These are phyloP conservation scores for Melanargia galathea DNA, from an alignment of 2,888 invertebrate genomes.

Conservation along the genomic window DNA sequence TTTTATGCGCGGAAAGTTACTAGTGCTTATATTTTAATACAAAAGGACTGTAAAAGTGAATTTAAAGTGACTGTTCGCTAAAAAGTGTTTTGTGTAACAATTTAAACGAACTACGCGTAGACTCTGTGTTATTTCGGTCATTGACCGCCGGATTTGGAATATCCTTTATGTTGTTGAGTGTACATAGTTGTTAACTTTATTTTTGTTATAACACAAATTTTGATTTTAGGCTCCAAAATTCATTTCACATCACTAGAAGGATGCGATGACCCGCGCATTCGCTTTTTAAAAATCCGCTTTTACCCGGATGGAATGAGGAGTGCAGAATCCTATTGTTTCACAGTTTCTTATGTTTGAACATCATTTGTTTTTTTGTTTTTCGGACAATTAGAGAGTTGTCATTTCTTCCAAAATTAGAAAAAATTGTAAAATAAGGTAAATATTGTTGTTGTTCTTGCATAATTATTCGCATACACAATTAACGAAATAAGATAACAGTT, in stretches of 20 bases:
- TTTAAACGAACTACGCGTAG: conserved; percentile 71
- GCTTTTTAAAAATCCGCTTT: conserved; percentile 77
- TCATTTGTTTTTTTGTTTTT: conserved; percentile 83
- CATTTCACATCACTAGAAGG: conserved; percentile 74
- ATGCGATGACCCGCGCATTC: conserved; percentile 76
- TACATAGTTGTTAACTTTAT: conserved; percentile 58
- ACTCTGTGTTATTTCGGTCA: conserved; percentile 81
- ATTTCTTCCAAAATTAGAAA: conserved; percentile 82
- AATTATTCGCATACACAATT: conserved; percentile 36
- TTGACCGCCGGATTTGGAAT: conserved; percentile 80
- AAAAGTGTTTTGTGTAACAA: conserved; percentile 71
- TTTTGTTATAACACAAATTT: conserved; percentile 67
- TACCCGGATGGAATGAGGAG: conserved; percentile 81
- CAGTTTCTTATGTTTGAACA: conserved; percentile 81
- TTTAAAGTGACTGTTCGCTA: conserved; percentile 66
- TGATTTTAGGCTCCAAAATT: conserved; percentile 68
- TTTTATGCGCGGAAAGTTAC: conserved; percentile 79
- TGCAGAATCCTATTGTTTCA: conserved; percentile 80
- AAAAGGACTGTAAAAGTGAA: conserved; percentile 67
- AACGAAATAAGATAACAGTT: conserved; percentile 39
- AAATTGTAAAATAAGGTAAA: conserved; percentile 80
- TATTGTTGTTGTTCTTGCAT: conserved; percentile 52
- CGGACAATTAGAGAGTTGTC: conserved; percentile 79
- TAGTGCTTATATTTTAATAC: conserved; percentile 63
- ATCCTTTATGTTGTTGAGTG: conserved; percentile 68